Conservation (phyloP, 30 jellyfish, hydroid and myxozoan species). For the Hydractinia echinata region DNA sequence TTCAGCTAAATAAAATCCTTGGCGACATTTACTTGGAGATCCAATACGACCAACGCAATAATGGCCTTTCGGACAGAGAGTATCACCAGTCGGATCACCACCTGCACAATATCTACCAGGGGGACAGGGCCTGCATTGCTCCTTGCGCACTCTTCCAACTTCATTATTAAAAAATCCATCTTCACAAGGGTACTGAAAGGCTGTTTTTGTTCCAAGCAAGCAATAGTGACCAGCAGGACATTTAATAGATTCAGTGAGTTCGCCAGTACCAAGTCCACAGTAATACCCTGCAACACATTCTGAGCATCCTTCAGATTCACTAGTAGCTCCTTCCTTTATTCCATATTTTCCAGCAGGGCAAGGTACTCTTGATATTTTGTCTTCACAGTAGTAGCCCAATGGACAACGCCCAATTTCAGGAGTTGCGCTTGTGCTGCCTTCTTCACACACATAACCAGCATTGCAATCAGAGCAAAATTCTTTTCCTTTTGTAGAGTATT, state of each 20-base stretch:
- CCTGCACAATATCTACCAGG: constrained; percentile 88
- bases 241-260: constrained; percentile 54
- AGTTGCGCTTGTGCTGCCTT: constrained; percentile 76
- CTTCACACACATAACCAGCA: constrained; percentile 78
- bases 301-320: constrained; percentile 77
- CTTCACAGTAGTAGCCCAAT: constrained; percentile 86
- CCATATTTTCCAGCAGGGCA: constrained; percentile 99
- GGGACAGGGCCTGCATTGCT: constrained; percentile 72
- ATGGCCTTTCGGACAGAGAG: constrained; percentile 93
- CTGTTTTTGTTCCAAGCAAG: constrained; percentile 60
- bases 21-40: constrained; percentile 18
- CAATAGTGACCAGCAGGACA: constrained; percentile 98
- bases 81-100: constrained; percentile 91
- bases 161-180: constrained; percentile 65
- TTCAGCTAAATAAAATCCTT: too few relatives aligned
- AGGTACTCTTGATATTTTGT: constrained; percentile 30
- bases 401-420: constrained; percentile 83
- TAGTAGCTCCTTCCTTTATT: constrained; percentile 74
- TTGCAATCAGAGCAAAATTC: constrained; percentile 65
- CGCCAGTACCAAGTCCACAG: constrained; percentile 89
- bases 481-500: constrained; percentile 64
- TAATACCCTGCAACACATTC: constrained; percentile 91
- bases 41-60: constrained; percentile 76
- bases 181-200: constrained; percentile 73
- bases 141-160: constrained; percentile 68